A percentile compares a stretch with the other conserved stretches of the same genome.
phyloP scores from a whole-genome alignment of 1,140 invertebrate species.

The Anadara kagoshimensis region DNA sequence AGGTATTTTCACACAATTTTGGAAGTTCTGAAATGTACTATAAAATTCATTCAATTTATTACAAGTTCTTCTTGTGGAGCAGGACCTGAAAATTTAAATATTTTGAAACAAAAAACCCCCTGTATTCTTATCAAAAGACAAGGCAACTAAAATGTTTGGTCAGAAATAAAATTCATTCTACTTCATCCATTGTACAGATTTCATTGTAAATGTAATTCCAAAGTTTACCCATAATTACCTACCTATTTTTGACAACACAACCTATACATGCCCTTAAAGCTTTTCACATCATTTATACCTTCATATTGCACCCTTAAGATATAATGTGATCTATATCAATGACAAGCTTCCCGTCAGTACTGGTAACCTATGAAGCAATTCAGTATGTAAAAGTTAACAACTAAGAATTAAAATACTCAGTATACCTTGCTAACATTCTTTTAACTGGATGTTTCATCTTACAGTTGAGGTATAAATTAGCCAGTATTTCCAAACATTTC shows the following conservation, averaged over 20 bases:
- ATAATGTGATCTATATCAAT: too few species aligned
- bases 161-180: not conserved
- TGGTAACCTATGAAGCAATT: not conserved
- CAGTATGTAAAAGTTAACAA: not conserved
- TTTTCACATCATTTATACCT: too few species aligned
- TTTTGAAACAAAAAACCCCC: not conserved
- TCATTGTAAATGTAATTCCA: too few species aligned
- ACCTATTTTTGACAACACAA: too few species aligned
- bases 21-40: slow-evolving; percentile 31
- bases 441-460: slow-evolving; percentile 24
- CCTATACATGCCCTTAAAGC: too few species aligned
- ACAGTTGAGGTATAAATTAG: slow-evolving; percentile 31
- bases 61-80: not conserved
- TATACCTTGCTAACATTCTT: slow-evolving; percentile 35
- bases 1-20: not conserved
- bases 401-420: too few species aligned
- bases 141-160: not conserved
- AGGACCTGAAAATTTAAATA: not conserved
- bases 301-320: too few species aligned
- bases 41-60: not conserved
- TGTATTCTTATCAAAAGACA: not conserved
- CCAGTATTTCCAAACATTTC: slow-evolving; percentile 16
- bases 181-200: not conserved
- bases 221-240: too few species aligned
- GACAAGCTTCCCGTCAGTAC: too few species aligned